Conservation (phyloP, 1,140 invertebrate genomes). For the Asobara japonica region DNA sequence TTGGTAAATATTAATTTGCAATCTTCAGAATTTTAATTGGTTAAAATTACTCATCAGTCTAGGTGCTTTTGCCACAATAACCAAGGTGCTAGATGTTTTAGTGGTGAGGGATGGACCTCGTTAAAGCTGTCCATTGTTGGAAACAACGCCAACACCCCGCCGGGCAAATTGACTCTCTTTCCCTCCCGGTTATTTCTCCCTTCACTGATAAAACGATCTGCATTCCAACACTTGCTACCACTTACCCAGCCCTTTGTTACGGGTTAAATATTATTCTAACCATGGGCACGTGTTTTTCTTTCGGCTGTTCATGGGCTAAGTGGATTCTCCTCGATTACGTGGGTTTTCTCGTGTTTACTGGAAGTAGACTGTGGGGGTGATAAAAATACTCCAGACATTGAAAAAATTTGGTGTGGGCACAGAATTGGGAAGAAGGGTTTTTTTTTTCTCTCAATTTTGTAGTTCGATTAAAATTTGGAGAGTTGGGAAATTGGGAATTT, state of each 20-base stretch:
- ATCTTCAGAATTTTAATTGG: not conserved
- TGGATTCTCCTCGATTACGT: not conserved
- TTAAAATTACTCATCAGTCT: not conserved
- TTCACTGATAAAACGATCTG: constrained; percentile 6
- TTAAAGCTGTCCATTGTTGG: constrained; percentile 15
- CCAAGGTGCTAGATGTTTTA: not conserved
- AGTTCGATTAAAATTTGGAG: too few relatives aligned
- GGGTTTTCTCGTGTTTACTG: too few relatives aligned
- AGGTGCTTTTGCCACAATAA: not conserved
- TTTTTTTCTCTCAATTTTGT: too few relatives aligned
- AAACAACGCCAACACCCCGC: not conserved
- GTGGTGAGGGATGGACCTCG: constrained; percentile 10
- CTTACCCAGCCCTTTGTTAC: not conserved
- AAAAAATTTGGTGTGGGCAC: too few relatives aligned
- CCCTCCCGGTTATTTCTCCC: not conserved
- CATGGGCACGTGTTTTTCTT: not conserved
- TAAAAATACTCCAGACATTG: too few relatives aligned
- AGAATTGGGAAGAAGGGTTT: too few relatives aligned
- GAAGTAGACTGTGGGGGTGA: too few relatives aligned
- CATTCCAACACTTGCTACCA: constrained; percentile 6
- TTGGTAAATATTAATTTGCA: too few relatives aligned
- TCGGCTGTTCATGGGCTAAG: not conserved
- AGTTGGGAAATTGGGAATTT: too few relatives aligned
- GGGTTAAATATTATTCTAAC: not conserved
- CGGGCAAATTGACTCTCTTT: not conserved